Conservation (phyloP, 2,888 invertebrate species). For the Sabatieria punctata region DNA sequence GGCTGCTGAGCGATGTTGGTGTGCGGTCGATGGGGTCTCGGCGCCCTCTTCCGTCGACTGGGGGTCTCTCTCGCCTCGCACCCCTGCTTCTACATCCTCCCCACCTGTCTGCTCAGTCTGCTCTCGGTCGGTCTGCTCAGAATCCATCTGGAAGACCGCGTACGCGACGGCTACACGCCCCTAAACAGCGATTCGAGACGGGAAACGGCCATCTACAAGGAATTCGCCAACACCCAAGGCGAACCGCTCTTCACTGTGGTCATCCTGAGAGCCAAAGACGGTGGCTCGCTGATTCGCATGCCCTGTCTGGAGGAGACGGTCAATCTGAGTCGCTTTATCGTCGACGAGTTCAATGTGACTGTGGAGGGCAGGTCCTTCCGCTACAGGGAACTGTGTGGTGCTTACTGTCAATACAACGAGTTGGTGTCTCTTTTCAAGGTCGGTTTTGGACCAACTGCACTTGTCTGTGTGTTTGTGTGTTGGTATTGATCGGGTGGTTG, state of each 20-base stretch:
- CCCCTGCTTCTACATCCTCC: no score
- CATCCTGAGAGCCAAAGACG: conserved; percentile 23
- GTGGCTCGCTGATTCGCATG: conserved; percentile 23
- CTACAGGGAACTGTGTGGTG: conserved; percentile 22
- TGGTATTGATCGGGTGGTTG: no score
- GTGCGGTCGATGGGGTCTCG: no score
- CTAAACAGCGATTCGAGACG: neutral
- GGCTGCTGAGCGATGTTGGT: no score
- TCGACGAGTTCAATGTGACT: conserved; percentile 15
- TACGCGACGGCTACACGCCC: conserved; percentile 4
- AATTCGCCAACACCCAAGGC: conserved; percentile 13
- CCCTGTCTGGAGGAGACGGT: conserved; percentile 18
- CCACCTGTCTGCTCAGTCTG: no score
- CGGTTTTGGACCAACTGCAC: no score
- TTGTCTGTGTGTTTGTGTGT: no score
- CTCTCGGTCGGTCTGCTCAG: neutral
- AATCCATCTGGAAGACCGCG: neutral
- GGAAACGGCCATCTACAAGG: conserved; percentile 1
- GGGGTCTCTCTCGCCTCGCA: no score
- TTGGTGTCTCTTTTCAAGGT: no score
- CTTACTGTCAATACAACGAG: no score
- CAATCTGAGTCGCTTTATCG: conserved; percentile 15
- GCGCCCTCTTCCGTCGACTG: no score
- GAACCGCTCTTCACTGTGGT: conserved; percentile 27
- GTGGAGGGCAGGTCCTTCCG: conserved; percentile 12